Base-by-base conservation (phyloP, 1,140 invertebrate genomes). In the Solenopsis invicta region DNA sequence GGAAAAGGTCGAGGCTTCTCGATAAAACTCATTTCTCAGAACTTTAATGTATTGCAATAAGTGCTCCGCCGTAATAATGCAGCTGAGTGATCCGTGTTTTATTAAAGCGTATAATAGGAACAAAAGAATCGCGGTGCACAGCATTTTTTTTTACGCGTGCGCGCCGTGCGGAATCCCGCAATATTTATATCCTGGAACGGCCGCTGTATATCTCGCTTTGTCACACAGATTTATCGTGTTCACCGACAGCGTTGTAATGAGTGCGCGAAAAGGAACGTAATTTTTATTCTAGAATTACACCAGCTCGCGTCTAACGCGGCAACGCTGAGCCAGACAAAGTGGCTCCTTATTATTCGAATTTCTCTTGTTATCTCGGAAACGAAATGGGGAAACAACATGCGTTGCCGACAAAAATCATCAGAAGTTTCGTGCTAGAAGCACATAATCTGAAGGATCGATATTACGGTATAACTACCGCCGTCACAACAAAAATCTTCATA, bases 241-340 rank as follows among this genome's bases (percentile, higher is more conserved):
- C 59, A n/a, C 29, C 24, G 41, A 34, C 24, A 50, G 21, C 18
- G 12, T 81, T 52, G 18, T 84, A 84, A 84, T 75, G 56, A 75
- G 13, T 24, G 1, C 37, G n/a, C 54, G n/a, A 34, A 66, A 72
- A 56, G 18, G 34, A 45, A 48, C 5, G 18, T 56, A 74, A 82
- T 48, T 80, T 64, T 24, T 61, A 4, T 34, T 71, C 24, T 41
- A 37, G 41, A 74, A 6, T 41, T 41, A 5, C 10, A 10, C n/a
- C 37, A n/a, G 24, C 29, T 50, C 37, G 21, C 21, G n/a, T 82
- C 24, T 82, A 48, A 72, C 52, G 13, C 41, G 48, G 24, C 24
- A 45, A 81, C 16, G 48, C 16, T n/a, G 52, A 74, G 8, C 18
- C 29, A 29, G 13, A 56, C 69, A 62, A 84, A 75, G 54, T 74